phyloP scores from a whole-genome alignment of 1,140 invertebrate species.

The Sitodiplosis mosellana region DNA sequence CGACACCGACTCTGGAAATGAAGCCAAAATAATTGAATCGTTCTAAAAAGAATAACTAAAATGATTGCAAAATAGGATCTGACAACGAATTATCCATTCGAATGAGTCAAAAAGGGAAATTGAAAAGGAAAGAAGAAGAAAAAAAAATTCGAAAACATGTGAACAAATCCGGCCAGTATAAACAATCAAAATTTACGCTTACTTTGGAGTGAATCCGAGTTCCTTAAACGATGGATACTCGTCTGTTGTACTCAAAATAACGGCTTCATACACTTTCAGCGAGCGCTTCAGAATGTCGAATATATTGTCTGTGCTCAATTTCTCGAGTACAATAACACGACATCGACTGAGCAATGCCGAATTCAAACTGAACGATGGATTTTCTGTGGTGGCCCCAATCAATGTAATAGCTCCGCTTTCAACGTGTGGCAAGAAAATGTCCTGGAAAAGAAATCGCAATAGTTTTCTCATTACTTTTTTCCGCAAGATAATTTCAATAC shows the following conservation, averaged over 20 bases:
- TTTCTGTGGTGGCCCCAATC: constrained; percentile 75
- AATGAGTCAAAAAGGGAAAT: no score
- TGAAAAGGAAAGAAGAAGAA: no score
- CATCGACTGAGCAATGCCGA: constrained; percentile 60
- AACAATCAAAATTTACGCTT: neutral
- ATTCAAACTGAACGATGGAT: constrained; percentile 71
- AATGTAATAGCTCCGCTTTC: constrained; percentile 65
- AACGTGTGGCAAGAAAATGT: constrained; percentile 60
- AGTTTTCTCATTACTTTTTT: no score
- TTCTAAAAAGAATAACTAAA: neutral
- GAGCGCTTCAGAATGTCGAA: constrained; percentile 42
- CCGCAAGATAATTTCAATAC: no score
- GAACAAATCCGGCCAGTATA: no score
- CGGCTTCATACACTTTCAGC: constrained; percentile 23
- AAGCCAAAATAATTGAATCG: no score
- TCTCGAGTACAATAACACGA: constrained; percentile 55
- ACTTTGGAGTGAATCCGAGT: neutral
- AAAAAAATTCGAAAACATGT: no score
- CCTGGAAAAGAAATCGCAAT: constrained; percentile 22
- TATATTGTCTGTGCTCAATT: constrained; percentile 39
- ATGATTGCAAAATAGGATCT: neutral
- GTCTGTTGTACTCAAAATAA: constrained; percentile 12
- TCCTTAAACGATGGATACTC: neutral
- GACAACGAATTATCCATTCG: no score
- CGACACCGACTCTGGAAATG: constrained; percentile 28